Conservation (phyloP, 2,888 invertebrate species). For the Catocala nupta region DNA sequence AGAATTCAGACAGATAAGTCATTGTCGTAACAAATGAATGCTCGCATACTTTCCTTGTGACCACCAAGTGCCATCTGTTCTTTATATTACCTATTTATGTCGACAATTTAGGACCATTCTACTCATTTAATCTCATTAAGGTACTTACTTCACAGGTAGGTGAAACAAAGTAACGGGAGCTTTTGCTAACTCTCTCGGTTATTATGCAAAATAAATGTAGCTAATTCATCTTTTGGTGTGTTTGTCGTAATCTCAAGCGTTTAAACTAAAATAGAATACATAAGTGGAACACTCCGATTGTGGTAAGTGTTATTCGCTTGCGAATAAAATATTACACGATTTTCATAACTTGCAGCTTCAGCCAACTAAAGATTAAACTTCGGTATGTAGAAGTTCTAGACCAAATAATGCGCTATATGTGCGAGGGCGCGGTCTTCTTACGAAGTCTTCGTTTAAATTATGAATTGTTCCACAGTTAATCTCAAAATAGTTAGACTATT, state of each 20-base stretch:
- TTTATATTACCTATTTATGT: constrained; percentile 50
- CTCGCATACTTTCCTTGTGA: constrained; percentile 36
- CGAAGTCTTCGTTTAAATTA: too few species aligned
- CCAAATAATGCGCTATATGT: not conserved
- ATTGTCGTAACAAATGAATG: constrained; percentile 48
- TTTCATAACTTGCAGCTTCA: not conserved
- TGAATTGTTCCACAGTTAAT: too few species aligned
- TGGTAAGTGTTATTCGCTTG: not conserved
- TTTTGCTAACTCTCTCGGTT: constrained; percentile 12
- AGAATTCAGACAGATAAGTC: constrained; percentile 46
- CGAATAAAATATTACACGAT: not conserved
- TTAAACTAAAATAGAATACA: constrained; percentile 30
- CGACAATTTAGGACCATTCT: constrained; percentile 37
- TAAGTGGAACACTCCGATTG: not conserved
- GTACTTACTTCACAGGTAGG: constrained; percentile 28
- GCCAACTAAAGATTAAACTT: not conserved
- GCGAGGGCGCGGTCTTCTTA: too few species aligned
- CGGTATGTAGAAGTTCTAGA: not conserved
- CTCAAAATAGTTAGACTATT: not conserved
- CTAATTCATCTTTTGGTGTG: constrained; percentile 1
- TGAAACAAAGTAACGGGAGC: constrained; percentile 19
- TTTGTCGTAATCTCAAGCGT: constrained; percentile 19
- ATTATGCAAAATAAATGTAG: constrained; percentile 6
- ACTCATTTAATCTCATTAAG: constrained; percentile 50
- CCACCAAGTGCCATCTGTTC: constrained; percentile 45